These are phyloP conservation scores for Rallus crepitans DNA, from an alignment of 2,797 vertebrate species.

Conservation along the genomic window DNA sequence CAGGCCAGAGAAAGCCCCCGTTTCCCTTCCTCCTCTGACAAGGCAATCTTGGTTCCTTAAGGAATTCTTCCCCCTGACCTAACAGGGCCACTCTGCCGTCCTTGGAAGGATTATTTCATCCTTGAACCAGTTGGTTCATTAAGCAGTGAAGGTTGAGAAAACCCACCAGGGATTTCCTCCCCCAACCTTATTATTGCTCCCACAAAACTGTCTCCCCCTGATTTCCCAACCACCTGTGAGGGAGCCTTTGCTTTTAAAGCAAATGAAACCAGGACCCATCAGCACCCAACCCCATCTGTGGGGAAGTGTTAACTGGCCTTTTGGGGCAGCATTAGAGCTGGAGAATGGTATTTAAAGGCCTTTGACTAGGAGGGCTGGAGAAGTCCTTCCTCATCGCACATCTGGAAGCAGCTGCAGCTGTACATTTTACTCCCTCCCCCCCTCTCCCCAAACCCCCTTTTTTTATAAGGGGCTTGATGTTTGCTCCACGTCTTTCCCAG, in stretches of 20 bases:
- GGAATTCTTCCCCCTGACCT: background rate
- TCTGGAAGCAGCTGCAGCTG: slow-evolving; percentile 13
- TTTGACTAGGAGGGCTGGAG: background rate
- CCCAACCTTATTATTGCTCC: background rate
- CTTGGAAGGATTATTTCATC: slow-evolving; percentile 60
- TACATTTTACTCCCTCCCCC: too few species aligned
- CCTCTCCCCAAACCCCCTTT: background rate
- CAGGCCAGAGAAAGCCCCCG: background rate
- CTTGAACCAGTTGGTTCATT: slow-evolving; percentile 52
- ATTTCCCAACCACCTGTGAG: slow-evolving; percentile 31
- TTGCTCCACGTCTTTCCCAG: rapidly evolving
- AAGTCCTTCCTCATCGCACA: background rate
- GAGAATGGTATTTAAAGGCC: background rate
- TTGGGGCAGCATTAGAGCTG: background rate
- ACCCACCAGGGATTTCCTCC: slow-evolving; percentile 5
- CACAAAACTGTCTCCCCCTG: background rate
- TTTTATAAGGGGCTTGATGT: background rate
- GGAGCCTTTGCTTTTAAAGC: background rate
- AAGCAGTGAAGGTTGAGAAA: slow-evolving; percentile 37
- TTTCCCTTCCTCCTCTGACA: background rate
- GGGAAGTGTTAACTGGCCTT: slow-evolving; percentile 9
- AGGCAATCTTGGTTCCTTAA: slow-evolving; percentile 18
- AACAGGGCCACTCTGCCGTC: background rate
- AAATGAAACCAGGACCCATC: background rate
- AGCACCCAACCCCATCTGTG: slow-evolving; percentile 48